Conservation (phyloP, 2,113 vertebrate species). For the Eonycteris spelaea region DNA sequence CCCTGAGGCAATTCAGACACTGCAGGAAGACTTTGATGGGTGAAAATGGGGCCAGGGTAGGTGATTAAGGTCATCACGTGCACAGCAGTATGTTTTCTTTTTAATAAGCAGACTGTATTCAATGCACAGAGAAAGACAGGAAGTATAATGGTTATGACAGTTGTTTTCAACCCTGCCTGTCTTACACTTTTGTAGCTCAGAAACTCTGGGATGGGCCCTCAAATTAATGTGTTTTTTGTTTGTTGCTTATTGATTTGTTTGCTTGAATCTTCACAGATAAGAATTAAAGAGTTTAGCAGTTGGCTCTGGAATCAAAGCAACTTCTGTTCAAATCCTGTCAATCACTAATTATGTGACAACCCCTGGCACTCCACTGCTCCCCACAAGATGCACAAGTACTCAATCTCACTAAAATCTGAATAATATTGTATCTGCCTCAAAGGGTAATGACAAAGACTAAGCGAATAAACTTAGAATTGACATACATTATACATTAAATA, state of each 20-base stretch:
- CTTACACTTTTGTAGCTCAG: neutral
- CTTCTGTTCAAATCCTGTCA: conserved; percentile 16
- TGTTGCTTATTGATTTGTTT: neutral
- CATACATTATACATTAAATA: neutral
- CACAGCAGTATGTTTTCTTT: neutral
- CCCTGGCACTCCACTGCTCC: neutral
- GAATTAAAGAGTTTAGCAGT: neutral
- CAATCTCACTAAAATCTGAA: neutral
- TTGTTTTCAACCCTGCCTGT: neutral
- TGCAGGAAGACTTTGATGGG: neutral
- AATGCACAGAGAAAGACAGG: neutral
- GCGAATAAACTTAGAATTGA: neutral
- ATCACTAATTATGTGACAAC: neutral
- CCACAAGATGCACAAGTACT: neutral
- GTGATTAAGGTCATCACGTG: neutral
- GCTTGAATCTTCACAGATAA: neutral
- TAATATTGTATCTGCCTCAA: neutral
- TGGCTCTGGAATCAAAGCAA: neutral
- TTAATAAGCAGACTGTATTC: neutral
- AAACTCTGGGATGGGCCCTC: neutral
- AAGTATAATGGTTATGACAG: neutral
- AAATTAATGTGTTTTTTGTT: neutral
- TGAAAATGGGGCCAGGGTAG: neutral
- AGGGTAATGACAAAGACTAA: neutral
- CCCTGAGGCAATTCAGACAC: neutral